These are phyloP conservation scores for Prionace glauca DNA, from an alignment of 2,797 vertebrate species.

Conservation along the genomic window DNA sequence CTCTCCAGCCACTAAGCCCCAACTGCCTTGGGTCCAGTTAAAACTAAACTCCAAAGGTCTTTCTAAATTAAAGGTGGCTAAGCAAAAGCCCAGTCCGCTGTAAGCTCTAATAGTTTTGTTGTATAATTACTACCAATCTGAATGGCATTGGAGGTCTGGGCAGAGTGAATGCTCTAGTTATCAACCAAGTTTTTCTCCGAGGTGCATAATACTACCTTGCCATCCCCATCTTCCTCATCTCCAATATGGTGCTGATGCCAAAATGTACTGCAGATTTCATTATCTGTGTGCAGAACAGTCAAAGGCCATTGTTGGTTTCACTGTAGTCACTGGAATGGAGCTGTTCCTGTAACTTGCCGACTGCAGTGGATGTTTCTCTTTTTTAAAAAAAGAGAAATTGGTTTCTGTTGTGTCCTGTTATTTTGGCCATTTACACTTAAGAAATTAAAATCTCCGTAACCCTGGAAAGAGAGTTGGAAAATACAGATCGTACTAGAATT, in stretches of 20 bases:
- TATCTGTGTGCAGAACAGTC: not conserved
- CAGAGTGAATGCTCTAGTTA: not conserved
- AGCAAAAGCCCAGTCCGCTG: no score
- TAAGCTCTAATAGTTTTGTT: no score
- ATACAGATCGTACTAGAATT: conserved; percentile 15
- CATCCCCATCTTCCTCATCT: not conserved
- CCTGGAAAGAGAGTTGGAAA: conserved; percentile 14
- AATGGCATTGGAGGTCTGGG: not conserved
- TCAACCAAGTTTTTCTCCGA: not conserved
- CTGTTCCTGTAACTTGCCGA: not conserved
- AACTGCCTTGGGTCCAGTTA: no score
- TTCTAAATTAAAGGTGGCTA: no score
- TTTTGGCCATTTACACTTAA: conserved; percentile 6
- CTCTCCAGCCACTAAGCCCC: no score
- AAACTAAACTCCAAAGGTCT: no score
- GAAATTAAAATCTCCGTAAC: conserved; percentile 28
- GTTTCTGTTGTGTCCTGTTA: not conserved
- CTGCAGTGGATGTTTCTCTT: not conserved
- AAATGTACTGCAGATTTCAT: not conserved
- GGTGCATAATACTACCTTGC: not conserved
- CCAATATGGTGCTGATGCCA: not conserved
- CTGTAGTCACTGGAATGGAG: not conserved
- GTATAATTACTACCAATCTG: no score
- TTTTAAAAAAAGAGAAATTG: not conserved
- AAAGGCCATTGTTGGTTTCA: not conserved